These are phyloP conservation scores for Cyphomyrmex costatus DNA, from an alignment of 1,140 invertebrate species.

Conservation along the genomic window DNA sequence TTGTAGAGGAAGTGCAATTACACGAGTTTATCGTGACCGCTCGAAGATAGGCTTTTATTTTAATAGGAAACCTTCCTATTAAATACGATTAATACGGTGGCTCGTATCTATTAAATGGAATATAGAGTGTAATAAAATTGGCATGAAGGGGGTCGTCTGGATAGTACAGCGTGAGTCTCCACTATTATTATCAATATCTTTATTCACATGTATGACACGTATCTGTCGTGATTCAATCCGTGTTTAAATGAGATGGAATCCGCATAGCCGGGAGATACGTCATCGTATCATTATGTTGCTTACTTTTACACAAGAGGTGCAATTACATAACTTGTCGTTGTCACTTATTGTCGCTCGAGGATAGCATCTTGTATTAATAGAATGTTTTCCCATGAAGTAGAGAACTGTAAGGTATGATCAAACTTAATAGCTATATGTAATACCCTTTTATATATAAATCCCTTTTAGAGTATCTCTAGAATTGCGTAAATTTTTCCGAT, in stretches of 20 bases:
- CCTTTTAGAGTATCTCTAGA: background rate
- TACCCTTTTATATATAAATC: conserved; percentile 3
- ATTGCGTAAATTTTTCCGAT: background rate
- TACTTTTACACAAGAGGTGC: conserved; percentile 17
- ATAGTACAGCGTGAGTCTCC: background rate
- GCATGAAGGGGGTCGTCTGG: background rate
- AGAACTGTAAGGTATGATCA: conserved; percentile 23
- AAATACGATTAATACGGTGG: conserved; percentile 29
- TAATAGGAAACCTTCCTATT: conserved; percentile 21
- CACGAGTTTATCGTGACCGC: conserved; percentile 30
- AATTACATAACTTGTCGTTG: conserved; percentile 21
- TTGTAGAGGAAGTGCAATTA: conserved; percentile 46
- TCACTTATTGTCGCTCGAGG: conserved; percentile 19
- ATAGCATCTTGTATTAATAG: conserved; percentile 28
- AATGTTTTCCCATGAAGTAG: background rate
- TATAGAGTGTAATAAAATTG: conserved; percentile 33
- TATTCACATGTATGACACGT: background rate
- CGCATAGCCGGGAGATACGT: background rate
- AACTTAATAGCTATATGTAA: background rate
- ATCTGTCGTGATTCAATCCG: conserved; percentile 2
- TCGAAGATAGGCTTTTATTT: conserved; percentile 1
- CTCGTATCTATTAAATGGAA: conserved; percentile 20
- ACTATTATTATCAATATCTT: conserved; percentile 24
- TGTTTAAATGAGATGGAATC: conserved; percentile 9
- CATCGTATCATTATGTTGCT: conserved; percentile 2